Base-by-base conservation (phyloP, 2,797 vertebrate species). In the Alcedo quadribrachys region DNA sequence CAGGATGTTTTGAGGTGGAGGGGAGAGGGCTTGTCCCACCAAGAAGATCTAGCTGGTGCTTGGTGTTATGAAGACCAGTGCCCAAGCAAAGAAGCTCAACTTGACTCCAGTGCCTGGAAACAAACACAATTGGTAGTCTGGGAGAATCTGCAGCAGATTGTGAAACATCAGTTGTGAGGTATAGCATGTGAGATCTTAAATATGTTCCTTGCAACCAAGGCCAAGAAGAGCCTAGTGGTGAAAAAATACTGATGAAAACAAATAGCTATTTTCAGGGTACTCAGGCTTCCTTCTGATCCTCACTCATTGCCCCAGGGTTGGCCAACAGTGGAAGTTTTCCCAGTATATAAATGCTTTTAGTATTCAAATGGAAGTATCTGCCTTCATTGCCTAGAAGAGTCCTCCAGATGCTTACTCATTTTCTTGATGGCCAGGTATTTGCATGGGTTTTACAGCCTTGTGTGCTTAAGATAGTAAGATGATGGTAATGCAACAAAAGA, bases 371-470 rank as follows among this genome's bases (percentile, higher is more conserved):
- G 42, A 16, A 88, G 30, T 55, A 63, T 54, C 60, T 82, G 71
- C 27, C 22, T 73, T 35, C 60, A 20, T 4, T 19, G 69, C 48
- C 43, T 81, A 84, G 61, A 54, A 78, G 37, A 77, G 73, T 30
- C 68, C 68, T 91, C 74, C 80, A 71, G 61, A 54, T 57, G 54
- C 85, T 93, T 88, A 85, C 78, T 90, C 83, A 86, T 74, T 88
- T 83, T 69, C 8, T 1, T 4, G 74, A 70, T 80, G 74, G 71
- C 60, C 18, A 3, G 28, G 15, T 77, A 88, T 75, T 75, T 93
- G 86, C 71, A 65, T 28, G 65, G 10, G 15, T 46, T 94, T 93
- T 90, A 86, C 74, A 82, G 68, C 65, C 46, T 57, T 62, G 50
- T 14, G 22, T 78, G 37, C 70, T 87, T 81, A 66, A 86, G 58